These are phyloP conservation scores for Alouatta caraya DNA, from an alignment of 2,797 vertebrate genomes.

Conservation along the genomic window DNA sequence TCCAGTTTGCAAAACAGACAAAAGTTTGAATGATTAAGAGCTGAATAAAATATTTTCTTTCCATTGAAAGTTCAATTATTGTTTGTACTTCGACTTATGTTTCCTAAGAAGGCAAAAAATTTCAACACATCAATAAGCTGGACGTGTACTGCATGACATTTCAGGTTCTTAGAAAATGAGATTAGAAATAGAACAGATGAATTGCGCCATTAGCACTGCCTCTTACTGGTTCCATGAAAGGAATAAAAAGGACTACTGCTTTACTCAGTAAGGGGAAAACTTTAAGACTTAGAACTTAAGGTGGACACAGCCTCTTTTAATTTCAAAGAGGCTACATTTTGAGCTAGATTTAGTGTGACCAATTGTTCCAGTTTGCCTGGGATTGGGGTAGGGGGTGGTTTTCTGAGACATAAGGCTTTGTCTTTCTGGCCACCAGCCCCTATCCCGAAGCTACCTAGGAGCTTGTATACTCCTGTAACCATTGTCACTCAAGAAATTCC, in stretches of 20 bases:
- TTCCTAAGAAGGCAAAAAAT: background rate
- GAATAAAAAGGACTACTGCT: background rate
- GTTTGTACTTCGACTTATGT: conserved; percentile 42
- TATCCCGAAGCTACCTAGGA: background rate
- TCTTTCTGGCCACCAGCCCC: background rate
- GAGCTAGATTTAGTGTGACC: background rate
- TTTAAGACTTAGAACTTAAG: background rate
- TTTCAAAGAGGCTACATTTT: background rate
- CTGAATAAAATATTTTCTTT: conserved; percentile 24
- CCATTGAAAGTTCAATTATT: conserved; percentile 21
- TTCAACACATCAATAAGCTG: conserved; percentile 40
- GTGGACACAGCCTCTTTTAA: background rate
- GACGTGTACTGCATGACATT: background rate
- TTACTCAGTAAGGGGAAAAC: background rate
- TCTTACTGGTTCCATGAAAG: background rate
- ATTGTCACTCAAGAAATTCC: background rate
- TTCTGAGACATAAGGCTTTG: background rate
- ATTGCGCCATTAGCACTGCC: background rate
- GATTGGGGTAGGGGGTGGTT: background rate
- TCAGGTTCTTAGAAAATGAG: background rate
- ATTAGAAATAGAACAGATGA: background rate
- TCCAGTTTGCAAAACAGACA: conserved; percentile 5
- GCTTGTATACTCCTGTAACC: background rate
- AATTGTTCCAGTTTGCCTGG: background rate
- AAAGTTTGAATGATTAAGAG: background rate